Evolutionary conservation across 2,113 vertebrate species (phyloP), one percentile per base, ranked within the genome.

Genomic region (Mola mola): DNA sequence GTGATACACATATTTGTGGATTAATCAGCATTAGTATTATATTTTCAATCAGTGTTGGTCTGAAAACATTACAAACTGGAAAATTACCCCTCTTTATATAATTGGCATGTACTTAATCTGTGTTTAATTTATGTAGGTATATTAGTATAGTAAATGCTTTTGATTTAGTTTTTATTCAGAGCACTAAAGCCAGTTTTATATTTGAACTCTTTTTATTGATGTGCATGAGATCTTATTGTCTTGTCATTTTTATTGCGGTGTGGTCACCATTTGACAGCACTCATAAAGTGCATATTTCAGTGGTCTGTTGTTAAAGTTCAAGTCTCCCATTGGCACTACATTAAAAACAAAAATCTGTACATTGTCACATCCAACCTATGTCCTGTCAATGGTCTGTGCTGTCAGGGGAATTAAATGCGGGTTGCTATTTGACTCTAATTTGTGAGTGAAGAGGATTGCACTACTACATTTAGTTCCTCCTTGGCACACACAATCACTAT

Each of bases 401-500:
- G 83, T 83, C 85, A 73, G 44, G 47, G 72, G 73, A 80, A 83
- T 87, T 72, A 81, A 56, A 75, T 63, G 22, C 11, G 7, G 60
- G 58, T 26, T 72, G 51, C 67, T 64, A 47, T 89, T 86, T 71
- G 75, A 78, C 74, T 83, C 67, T 88, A 78, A 85, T 90, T 78
- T 85, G 75, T 78, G 51, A 76, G 73, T 25, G 69, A 86, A 82
- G 86, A 79, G 78, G 79, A 83, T 89, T 84, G 83, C 48, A 43
- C 79, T 31, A 81, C 86, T 81, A 77, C 80, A 84, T 86, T 88
- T 87, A 88, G 87, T 85, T 80, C 77, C 85, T 82, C 58, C 65
- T 74, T 75, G 58, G 81, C 66, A 81, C 85, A 84, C 83, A 73
- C 87, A 78, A 69, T 86, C 85, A 70, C 84, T 90, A 88, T 88